Evolutionary conservation across 2,113 vertebrate species (phyloP).

Genomic region (Puma concolor): DNA sequence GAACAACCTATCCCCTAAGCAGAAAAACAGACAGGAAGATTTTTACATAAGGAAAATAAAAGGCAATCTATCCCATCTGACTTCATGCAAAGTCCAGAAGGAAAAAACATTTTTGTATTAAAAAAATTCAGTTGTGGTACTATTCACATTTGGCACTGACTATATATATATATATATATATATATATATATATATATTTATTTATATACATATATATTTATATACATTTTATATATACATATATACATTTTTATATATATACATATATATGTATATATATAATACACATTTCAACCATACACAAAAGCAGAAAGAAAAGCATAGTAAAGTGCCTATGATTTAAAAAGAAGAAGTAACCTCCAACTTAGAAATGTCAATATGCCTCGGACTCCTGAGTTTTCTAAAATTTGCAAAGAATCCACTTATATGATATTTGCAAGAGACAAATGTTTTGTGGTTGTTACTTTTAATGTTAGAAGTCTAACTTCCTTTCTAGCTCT

Average conservation of each 20-base stretch:
- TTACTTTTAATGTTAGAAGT: background rate
- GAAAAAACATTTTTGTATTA: background rate
- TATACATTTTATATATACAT: background rate
- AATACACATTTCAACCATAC: background rate
- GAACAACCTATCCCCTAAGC: background rate
- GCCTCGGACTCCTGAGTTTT: background rate
- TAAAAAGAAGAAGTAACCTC: background rate
- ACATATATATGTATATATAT: background rate
- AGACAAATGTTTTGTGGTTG: background rate
- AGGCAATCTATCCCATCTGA: background rate
- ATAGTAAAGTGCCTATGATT: background rate
- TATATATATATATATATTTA: background rate
- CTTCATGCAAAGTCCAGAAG: background rate
- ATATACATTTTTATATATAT: background rate
- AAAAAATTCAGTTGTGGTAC: background rate
- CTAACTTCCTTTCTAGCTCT: background rate
- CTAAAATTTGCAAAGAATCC: background rate
- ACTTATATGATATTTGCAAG: background rate
- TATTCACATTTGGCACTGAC: background rate
- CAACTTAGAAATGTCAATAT: background rate
- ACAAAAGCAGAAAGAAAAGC: background rate
- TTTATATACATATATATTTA: background rate
- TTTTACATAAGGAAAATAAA: conserved; percentile 39
- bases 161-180: background rate
- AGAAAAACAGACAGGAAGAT: background rate